These are phyloP conservation scores for Agonum fuliginosum DNA, from an alignment of 2,888 invertebrate genomes.

Conservation along the genomic window DNA sequence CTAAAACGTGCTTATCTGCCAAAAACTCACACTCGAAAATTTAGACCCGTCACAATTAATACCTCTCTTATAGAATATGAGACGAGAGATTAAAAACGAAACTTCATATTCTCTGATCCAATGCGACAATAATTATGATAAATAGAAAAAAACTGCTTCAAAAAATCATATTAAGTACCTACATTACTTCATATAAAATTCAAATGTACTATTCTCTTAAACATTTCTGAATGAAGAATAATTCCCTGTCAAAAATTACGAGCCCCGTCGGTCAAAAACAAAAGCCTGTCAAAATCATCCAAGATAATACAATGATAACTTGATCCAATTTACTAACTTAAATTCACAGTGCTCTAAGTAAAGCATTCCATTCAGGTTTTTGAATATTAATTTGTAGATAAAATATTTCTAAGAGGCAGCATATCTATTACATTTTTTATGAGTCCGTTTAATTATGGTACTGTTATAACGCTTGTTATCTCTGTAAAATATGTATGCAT, in stretches of 20 bases:
- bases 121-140: too few relatives aligned
- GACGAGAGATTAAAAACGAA: too few relatives aligned
- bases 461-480: slow-evolving; percentile 51
- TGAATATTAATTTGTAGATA: slow-evolving; percentile 27
- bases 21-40: too few relatives aligned
- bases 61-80: too few relatives aligned
- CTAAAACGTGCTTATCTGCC: too few relatives aligned
- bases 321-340: neutral
- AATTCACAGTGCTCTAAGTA: neutral
- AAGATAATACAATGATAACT: slow-evolving; percentile 2
- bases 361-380: neutral
- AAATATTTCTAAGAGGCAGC: slow-evolving; percentile 24
- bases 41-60: too few relatives aligned
- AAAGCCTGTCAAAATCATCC: neutral
- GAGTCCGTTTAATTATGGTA: slow-evolving; percentile 45
- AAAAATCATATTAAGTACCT: too few relatives aligned
- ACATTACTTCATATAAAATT: too few relatives aligned
- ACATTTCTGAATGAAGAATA: too few relatives aligned
- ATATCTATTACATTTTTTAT: slow-evolving; percentile 49
- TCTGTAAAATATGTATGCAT: slow-evolving; percentile 45
- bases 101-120: too few relatives aligned
- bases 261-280: neutral
- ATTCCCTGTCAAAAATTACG: neutral
- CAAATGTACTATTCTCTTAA: too few relatives aligned
- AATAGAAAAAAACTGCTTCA: too few relatives aligned